Evolutionary conservation across 2,888 invertebrate species (phyloP), one percentile per base, ranked within the genome.

Genomic region (Hydropsyche betteni): DNA sequence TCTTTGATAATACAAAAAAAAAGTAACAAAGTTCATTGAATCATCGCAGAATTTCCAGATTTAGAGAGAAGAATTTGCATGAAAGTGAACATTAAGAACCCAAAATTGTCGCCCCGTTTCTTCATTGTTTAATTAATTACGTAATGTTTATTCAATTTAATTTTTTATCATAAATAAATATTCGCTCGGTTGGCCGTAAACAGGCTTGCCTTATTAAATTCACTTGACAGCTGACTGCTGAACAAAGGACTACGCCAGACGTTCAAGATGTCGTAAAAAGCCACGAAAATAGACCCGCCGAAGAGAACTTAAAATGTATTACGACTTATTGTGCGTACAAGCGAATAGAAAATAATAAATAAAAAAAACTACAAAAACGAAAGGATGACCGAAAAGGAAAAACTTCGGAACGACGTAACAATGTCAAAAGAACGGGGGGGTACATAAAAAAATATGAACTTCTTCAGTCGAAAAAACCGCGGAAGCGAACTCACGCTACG

Each of bases 211-310:
- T 64, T 64, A 64, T 64, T 64, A 64, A 64, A 36, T 64, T 64
- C 64, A 36, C 64, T 64, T 64, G 64, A 64, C 64, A 64, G 64
- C 64, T 64, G 64, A 64, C 64, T 64, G 64, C 64, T 64, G 64
- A 64, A 64, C 64, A 64, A 64, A 64, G 36, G 64, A 64, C 33
- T 36, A 64, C 10, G 64, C 64, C 36, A 64, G 64, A 64, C 64
- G 36, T 34, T 64, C 64, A 64, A 64, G 64, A 64, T 36, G 64
- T 64, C 64, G 64, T 64, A 64, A 24, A 64, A 64, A 64, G 64
- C 64, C 64, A 36, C 64, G 36, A 64, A 64, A 64, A 64, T 64
- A 64, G 58, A 36, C 64, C 44, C 64, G 36, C 36, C 10, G 64
- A 64, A 44, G 44, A 64, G 64, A 36, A 64, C 64, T 64, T 64